These are phyloP conservation scores for Platorchestia sp. DNA, from an alignment of 1,140 invertebrate species.

Conservation along the genomic window DNA sequence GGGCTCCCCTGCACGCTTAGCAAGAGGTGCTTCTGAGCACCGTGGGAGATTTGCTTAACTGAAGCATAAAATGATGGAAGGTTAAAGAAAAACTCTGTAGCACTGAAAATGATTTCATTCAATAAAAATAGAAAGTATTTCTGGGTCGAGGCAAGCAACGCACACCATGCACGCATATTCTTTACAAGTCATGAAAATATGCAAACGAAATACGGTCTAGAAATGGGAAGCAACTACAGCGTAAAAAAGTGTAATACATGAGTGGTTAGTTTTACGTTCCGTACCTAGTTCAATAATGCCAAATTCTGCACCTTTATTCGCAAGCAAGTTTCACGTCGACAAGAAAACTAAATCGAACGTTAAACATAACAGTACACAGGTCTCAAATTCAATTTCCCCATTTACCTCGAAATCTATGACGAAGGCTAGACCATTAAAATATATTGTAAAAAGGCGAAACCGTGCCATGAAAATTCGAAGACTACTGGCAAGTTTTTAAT, in stretches of 20 bases:
- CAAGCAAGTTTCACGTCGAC: background rate
- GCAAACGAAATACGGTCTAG: background rate
- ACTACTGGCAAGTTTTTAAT: background rate
- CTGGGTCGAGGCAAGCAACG: background rate
- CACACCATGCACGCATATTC: background rate
- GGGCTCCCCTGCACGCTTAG: too few species aligned
- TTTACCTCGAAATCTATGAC: background rate
- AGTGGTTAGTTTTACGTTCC: background rate
- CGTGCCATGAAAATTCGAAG: background rate
- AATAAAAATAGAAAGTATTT: conserved; percentile 53
- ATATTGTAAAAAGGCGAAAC: background rate
- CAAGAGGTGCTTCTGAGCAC: too few species aligned
- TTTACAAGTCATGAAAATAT: background rate
- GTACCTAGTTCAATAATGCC: background rate
- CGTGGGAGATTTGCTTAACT: background rate
- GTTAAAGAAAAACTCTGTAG: background rate
- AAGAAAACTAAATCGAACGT: background rate
- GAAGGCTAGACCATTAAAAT: background rate
- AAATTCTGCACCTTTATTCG: background rate
- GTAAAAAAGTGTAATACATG: background rate
- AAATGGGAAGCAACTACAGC: background rate
- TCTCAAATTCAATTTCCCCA: too few species aligned
- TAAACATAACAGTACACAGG: too few species aligned
- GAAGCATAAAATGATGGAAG: background rate
- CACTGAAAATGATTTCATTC: conserved; percentile 38